phyloP scores from a whole-genome alignment of 2,113 vertebrate species.

The Poeciliopsis turrubarensis region DNA sequence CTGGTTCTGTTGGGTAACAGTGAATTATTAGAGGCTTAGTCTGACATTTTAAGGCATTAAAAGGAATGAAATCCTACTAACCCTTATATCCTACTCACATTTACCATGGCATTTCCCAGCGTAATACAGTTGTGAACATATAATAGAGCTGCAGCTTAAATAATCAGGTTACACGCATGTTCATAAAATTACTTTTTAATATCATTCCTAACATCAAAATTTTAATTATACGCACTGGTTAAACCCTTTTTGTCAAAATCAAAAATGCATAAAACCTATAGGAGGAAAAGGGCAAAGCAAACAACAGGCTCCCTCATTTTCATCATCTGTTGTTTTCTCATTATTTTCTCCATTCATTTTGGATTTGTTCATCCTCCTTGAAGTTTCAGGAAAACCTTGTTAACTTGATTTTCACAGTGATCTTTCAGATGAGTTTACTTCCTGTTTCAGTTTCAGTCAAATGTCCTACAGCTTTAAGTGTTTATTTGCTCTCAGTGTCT shows the following conservation, averaged over 20 bases:
- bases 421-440: too few species aligned
- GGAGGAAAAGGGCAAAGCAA: too few species aligned
- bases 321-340: too few species aligned
- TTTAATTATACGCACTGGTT: not conserved
- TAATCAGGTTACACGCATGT: not conserved
- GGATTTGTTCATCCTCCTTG: too few species aligned
- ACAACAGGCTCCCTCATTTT: too few species aligned
- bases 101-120: not conserved
- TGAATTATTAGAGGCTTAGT: slow-evolving; percentile 12
- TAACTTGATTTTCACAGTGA: too few species aligned
- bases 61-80: slow-evolving; percentile 11
- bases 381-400: too few species aligned
- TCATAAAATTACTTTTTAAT: not conserved
- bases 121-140: not conserved
- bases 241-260: not conserved
- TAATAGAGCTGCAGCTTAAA: not conserved
- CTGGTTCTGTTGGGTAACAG: slow-evolving; percentile 2
- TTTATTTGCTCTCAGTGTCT: too few species aligned
- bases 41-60: slow-evolving; percentile 19
- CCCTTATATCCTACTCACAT: not conserved
- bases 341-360: too few species aligned
- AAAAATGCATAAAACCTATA: too few species aligned
- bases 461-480: too few species aligned
- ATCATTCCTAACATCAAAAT: not conserved
- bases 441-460: too few species aligned